Conservation (phyloP, 2,113 vertebrate genomes). For the Halichoerus grypus region DNA sequence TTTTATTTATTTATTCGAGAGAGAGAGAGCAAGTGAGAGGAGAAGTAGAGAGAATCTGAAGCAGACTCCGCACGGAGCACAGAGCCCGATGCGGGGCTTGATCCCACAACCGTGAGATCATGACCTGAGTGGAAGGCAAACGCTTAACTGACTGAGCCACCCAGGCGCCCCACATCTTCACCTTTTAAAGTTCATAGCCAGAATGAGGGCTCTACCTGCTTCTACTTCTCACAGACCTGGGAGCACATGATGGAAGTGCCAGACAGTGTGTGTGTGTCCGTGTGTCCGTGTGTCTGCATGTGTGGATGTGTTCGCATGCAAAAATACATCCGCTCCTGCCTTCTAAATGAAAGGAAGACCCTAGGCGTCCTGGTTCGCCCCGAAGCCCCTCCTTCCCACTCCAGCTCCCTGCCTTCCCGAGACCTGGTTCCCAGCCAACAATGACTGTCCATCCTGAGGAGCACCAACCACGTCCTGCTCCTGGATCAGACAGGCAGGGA, state of each 20-base stretch:
- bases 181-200: background rate
- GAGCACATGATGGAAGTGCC: background rate
- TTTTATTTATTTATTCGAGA: background rate
- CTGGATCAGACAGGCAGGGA: background rate
- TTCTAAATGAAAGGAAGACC: background rate
- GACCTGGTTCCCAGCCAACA: background rate
- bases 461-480: background rate
- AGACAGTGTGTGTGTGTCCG: no score
- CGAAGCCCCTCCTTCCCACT: background rate
- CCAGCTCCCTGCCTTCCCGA: background rate
- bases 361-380: background rate
- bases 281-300: no score
- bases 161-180: background rate
- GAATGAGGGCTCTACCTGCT: background rate
- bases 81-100: background rate
- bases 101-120: background rate
- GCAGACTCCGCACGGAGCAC: background rate
- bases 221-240: background rate
- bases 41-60: background rate
- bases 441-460: background rate
- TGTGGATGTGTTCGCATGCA: rapidly evolving
- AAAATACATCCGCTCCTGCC: background rate
- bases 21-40: no score
- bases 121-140: background rate
- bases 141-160: background rate